Conservation (phyloP, 2,888 invertebrate species). For the Tachina fera region DNA sequence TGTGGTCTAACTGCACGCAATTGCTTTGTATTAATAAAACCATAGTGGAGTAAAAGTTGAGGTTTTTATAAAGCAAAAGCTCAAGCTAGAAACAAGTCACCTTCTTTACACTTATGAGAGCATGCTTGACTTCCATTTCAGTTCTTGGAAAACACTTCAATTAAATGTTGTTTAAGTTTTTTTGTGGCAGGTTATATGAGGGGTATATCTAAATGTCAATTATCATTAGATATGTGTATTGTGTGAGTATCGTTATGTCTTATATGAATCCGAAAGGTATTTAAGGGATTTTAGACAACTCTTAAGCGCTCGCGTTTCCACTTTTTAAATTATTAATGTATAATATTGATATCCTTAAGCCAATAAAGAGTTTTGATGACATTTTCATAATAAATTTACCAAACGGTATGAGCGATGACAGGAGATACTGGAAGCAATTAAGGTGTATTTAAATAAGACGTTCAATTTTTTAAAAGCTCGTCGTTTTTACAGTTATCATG, state of each 20-base stretch:
- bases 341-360: slow-evolving; percentile 14
- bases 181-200: too few species aligned
- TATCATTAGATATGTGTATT: neutral
- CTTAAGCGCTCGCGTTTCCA: neutral
- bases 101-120: neutral
- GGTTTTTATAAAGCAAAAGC: slow-evolving; percentile 31
- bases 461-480: too few species aligned
- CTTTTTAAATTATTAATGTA: slow-evolving; percentile 2
- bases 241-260: neutral
- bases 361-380: too few species aligned
- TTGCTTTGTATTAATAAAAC: slow-evolving; percentile 50
- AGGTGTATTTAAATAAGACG: too few species aligned
- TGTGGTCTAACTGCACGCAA: neutral
- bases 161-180: slow-evolving; percentile 1
- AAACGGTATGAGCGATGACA: too few species aligned
- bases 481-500: too few species aligned
- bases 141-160: slow-evolving; percentile 13
- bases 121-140: neutral
- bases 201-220: neutral
- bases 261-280: slow-evolving; percentile 7
- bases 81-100: slow-evolving; percentile 24
- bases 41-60: slow-evolving; percentile 58
- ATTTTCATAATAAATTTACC: too few species aligned
- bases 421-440: too few species aligned
- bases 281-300: slow-evolving; percentile 25